Conservation (phyloP, 2,888 invertebrate genomes). For the Prenolepis imparis region DNA sequence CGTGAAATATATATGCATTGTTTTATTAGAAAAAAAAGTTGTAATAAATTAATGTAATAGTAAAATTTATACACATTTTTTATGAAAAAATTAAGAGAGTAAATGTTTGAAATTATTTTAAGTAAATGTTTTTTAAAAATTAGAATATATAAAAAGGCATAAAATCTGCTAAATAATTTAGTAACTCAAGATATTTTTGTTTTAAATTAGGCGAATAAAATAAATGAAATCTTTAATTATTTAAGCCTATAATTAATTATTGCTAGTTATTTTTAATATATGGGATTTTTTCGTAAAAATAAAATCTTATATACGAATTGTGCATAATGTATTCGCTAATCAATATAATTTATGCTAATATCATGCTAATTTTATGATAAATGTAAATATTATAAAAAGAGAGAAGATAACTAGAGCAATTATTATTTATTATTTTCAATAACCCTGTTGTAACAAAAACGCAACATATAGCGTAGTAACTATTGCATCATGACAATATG, state of each 20-base stretch:
- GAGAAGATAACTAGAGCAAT: conserved; percentile 18
- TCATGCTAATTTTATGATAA: conserved; percentile 1
- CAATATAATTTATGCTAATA: neutral
- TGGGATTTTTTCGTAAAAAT: conserved; percentile 1
- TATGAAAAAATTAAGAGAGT: neutral
- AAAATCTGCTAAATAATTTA: neutral
- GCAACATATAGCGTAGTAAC: neutral
- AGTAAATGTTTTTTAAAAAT: neutral
- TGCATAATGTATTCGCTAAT: neutral
- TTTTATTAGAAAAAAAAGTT: conserved; percentile 5
- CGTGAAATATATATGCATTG: conserved; percentile 15
- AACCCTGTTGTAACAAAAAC: neutral
- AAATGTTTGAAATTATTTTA: neutral
- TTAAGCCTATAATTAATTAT: neutral
- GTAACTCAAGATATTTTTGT: neutral
- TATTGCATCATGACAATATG: neutral
- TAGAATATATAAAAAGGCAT: neutral
- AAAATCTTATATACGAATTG: neutral
- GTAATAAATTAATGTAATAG: neutral
- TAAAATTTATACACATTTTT: conserved; percentile 19
- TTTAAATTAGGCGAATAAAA: neutral
- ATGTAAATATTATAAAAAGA: neutral
- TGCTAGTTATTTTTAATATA: neutral
- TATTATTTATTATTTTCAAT: conserved; percentile 5
- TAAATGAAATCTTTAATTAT: neutral